These are phyloP conservation scores for Tenebrosternarchus preto DNA, from an alignment of 2,113 vertebrate genomes.

Conservation along the genomic window DNA sequence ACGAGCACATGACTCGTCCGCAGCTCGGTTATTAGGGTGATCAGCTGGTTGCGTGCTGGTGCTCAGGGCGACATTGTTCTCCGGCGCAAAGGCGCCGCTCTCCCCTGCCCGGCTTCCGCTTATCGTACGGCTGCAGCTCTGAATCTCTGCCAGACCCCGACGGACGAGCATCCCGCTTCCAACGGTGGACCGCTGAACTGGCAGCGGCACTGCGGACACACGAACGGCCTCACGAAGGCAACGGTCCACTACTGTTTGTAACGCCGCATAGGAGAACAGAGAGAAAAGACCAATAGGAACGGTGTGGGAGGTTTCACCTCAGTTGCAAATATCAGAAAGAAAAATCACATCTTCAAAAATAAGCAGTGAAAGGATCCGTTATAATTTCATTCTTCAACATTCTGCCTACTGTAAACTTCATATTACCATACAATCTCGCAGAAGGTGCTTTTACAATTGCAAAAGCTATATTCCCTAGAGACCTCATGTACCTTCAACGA, in stretches of 20 bases:
- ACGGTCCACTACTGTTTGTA: not conserved
- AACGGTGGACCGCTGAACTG: constrained; percentile 22
- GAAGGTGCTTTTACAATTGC: not conserved
- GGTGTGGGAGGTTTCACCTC: not conserved
- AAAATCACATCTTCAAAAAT: not conserved
- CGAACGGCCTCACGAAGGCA: constrained; percentile 26
- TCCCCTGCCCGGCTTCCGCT: constrained; percentile 62
- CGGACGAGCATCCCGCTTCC: constrained; percentile 56
- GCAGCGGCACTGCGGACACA: constrained; percentile 33
- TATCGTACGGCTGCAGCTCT: constrained; percentile 66
- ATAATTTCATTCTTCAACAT: not conserved
- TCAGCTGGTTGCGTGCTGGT: constrained; percentile 67
- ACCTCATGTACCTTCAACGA: not conserved
- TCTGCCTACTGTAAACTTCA: constrained; percentile 6
- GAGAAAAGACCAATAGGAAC: not conserved
- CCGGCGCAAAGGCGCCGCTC: constrained; percentile 61
- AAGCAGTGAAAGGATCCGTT: not conserved
- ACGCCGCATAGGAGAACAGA: not conserved
- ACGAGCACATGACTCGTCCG: constrained; percentile 69
- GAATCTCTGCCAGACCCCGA: constrained; percentile 58
- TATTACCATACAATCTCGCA: not conserved
- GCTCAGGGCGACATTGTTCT: constrained; percentile 76
- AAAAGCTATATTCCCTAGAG: not conserved
- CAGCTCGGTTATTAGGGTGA: constrained; percentile 69
- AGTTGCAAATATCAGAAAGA: not conserved